Base-by-base conservation (phyloP, 2,888 invertebrate species). In the Melanostoma mellinum region DNA sequence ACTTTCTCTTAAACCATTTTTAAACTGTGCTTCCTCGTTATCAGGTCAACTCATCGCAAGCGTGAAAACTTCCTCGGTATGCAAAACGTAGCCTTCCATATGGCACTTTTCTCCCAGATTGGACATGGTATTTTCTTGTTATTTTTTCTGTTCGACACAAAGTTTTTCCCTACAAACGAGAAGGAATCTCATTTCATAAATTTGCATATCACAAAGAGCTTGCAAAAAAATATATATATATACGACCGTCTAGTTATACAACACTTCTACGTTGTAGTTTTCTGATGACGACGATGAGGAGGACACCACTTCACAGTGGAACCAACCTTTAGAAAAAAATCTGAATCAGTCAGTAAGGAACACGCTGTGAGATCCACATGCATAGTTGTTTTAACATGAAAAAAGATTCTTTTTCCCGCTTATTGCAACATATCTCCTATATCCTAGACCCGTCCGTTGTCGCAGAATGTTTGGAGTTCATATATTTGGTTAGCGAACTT, bases 131-230 rank as follows among this genome's bases (percentile, higher is more conserved):
- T 42, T 50, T 35, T 36, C 33, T 42, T 42, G 20, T 38, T 32
- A 40, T 20, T 35, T 20, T 33, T 10, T 20, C 20, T 20, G 33
- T 40, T 56, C 35, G 63, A 33, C 55, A 55, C 58, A 38, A 33
- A 67, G 65, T 58, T 67, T 65, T 56, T 58, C 65, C 55, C 30
- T 52, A 32, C 36, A 4, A 50, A 67, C 33, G 44, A 38, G 36
- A 42, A 50, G 58, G 56, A 48, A 56, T 48, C 63, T 74, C 40
- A 55, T 65, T 74, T 58, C 52, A 53, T 36, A 60, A 68, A 75
- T 75, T 68, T 75, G 53, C 75, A 75, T 75, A 75, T 60, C 75
- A 60, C 46, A 32, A 35, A 58, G 36, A 20, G 20, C 20, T 58
- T 38, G 56, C 56, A 48, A 74, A 42, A n/a, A 58, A 40, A n/a